phyloP scores from a whole-genome alignment of 2,888 invertebrate genomes.

The Synanthedon formicaeformis region DNA sequence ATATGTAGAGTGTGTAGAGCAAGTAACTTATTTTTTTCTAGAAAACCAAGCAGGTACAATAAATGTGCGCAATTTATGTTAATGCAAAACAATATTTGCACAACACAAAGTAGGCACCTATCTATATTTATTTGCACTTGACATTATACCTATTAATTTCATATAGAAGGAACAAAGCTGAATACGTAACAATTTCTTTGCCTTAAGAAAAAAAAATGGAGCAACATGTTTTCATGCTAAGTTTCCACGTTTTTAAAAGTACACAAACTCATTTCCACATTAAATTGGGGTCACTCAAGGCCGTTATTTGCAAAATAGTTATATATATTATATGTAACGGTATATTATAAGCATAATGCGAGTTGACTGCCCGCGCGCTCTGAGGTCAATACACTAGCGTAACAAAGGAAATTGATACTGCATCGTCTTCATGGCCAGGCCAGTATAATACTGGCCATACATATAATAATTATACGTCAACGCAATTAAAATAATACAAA shows the following conservation, averaged over 20 bases:
- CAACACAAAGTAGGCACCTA: not conserved
- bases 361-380: conserved; percentile 28
- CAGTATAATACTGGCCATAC: too few relatives aligned
- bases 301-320: conserved; percentile 15
- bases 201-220: not conserved
- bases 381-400: conserved; percentile 37
- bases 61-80: not conserved
- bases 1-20: too few relatives aligned
- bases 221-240: not conserved
- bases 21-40: too few relatives aligned
- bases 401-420: conserved; percentile 25
- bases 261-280: conserved; percentile 4
- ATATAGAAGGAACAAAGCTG: not conserved
- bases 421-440: not conserved
- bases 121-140: not conserved
- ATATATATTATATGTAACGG: conserved; percentile 26
- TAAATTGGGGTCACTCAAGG: conserved; percentile 11
- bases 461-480: not conserved
- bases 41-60: too few relatives aligned
- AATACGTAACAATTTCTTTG: not conserved
- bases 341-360: conserved; percentile 11
- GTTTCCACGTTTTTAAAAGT: not conserved
- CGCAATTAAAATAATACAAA: not conserved
- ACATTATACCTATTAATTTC: not conserved
- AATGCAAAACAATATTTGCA: not conserved